phyloP scores from a whole-genome alignment of 2,888 invertebrate species.

The Keiferia lycopersicella region DNA sequence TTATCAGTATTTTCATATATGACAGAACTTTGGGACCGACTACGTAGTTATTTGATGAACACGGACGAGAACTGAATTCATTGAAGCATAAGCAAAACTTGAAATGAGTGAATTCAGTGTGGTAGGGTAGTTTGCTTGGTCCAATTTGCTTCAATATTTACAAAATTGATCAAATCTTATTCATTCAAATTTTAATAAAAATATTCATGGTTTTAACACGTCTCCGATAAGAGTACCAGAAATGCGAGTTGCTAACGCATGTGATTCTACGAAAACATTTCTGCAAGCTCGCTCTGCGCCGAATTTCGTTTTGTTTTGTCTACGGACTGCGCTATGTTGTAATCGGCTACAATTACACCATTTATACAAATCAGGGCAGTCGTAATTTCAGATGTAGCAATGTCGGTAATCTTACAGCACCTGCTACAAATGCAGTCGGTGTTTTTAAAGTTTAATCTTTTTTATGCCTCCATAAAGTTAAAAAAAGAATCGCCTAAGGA shows the following conservation, averaged over 20 bases:
- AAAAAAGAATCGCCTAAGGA: not conserved
- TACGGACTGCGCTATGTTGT: constrained; percentile 33
- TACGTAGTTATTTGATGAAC: too few relatives aligned
- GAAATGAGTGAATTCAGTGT: too few relatives aligned
- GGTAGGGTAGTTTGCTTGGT: not conserved
- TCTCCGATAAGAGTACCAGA: not conserved
- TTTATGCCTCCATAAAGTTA: not conserved
- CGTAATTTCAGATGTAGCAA: constrained; percentile 4
- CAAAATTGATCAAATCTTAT: not conserved
- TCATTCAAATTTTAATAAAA: not conserved
- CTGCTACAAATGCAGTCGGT: not conserved
- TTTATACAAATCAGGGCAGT: constrained; percentile 1
- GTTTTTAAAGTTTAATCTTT: constrained; percentile 4
- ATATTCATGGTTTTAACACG: not conserved
- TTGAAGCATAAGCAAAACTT: not conserved
- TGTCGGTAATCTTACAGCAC: not conserved
- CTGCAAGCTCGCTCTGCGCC: constrained; percentile 41
- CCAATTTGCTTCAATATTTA: not conserved
- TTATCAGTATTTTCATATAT: too few relatives aligned
- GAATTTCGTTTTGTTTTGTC: constrained; percentile 58
- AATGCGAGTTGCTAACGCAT: constrained; percentile 43
- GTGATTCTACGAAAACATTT: constrained; percentile 56
- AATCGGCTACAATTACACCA: constrained; percentile 12
- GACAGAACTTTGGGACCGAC: too few relatives aligned
- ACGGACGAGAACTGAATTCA: too few relatives aligned